Conservation (phyloP, 2,797 vertebrate genomes). For the Phoebastria nigripes region DNA sequence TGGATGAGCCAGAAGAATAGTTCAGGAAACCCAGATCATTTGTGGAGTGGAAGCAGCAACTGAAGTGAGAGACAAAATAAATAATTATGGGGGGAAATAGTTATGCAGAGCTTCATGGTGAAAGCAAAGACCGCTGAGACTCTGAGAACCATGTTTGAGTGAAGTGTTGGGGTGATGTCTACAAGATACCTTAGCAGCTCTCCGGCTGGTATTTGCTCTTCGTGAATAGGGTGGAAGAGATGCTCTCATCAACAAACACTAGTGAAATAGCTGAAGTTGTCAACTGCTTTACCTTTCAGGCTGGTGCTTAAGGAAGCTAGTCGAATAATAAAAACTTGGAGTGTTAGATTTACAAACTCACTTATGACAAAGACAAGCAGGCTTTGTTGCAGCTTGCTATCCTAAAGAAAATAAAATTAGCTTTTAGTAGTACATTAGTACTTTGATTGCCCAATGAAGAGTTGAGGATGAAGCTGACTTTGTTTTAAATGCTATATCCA, state of each 20-base stretch:
- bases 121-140: neutral
- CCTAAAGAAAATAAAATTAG: neutral
- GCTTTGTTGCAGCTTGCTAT: neutral
- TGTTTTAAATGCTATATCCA: neutral
- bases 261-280: neutral
- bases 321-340: neutral
- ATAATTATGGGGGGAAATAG: neutral
- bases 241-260: neutral
- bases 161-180: neutral
- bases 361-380: neutral
- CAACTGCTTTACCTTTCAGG: neutral
- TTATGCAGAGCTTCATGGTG: neutral
- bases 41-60: neutral
- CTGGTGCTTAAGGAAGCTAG: neutral
- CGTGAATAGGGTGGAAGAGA: neutral
- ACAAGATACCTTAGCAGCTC: neutral
- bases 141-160: neutral
- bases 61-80: neutral
- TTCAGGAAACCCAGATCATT: neutral
- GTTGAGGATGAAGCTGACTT: neutral
- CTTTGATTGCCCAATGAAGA: neutral
- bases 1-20: neutral
- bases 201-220: neutral
- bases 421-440: neutral
- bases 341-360: neutral